Evolutionary conservation across 64 coral and sea anemone genomes (phyloP), one percentile per base, ranked within the genome.

Genomic region (Catalaphyllia jardinei): DNA sequence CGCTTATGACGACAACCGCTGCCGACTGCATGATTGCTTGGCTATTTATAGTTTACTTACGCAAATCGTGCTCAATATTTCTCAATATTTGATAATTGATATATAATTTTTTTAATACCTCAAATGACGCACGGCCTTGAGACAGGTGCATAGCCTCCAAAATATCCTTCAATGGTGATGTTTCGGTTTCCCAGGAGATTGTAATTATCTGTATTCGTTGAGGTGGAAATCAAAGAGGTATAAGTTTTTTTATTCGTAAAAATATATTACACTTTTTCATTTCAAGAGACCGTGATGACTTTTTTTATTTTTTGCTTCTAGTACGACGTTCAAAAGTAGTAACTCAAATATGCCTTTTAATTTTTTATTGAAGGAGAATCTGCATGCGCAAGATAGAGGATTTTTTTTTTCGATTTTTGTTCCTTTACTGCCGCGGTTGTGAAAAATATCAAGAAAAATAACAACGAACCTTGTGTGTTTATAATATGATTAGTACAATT

Each of bases 131-230:
- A n/a, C 50, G 55, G 7, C 10, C 12, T 29, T 27, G 76, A 55
- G 50, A 39, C 81, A 85, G 63, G 81, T 85, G 62, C 2, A 49
- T 3, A 19, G 27, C 13, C 46, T 60, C 60, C 3, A 19, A 31
- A 67, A 71, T 69, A 85, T 50, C 39, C 22, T 31, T 3, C 0
- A 49, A 71, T 27, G 18, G 10, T 24, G 29, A 69, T 69, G 54
- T 85, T 85, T 71, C 81, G 10, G 33, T 85, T 71, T 85, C 81
- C 35, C 69, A 29, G 81, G 81, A 85, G 19, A 85, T 25, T 2
- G 35, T 16, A 67, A 85, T 49, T 71, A 13, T 50, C 35, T 35
- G 31, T 65, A 82, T 39, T 64, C 69, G 42, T 39, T 46, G 20
- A 69, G 8, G 10, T 25, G 63, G 69, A 14, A 71, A 15, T 18